Percentiles rank a stretch among this genome's conserved stretches.
Evolutionary conservation across 1,140 invertebrate genomes (phyloP).

Genomic region (Cyrtorhinus lividipennis): DNA sequence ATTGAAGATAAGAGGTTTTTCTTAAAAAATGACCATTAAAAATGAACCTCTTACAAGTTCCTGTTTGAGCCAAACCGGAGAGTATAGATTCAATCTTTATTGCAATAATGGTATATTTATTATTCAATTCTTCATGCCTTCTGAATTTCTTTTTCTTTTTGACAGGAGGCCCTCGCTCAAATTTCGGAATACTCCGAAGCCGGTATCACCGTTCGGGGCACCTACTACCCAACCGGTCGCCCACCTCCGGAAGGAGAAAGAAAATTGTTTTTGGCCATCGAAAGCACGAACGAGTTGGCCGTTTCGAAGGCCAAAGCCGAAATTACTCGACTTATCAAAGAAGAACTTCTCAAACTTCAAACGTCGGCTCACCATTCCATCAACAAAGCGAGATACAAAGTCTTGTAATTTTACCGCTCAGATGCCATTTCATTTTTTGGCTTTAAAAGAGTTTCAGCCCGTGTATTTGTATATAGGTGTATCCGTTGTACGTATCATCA

Average conservation of each 20-base stretch:
- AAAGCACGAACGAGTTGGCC: constrained; percentile 91
- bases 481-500: too few species aligned
- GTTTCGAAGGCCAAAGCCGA: constrained; percentile 97
- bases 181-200: constrained; percentile 99
- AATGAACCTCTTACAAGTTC: too few species aligned
- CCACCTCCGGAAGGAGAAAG: constrained; percentile 83
- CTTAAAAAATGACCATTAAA: too few species aligned
- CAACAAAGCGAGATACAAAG: constrained; percentile 90
- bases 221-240: constrained; percentile 84
- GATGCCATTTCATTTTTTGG: background rate
- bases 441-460: background rate
- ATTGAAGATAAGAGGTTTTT: too few species aligned
- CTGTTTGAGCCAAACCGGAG: too few species aligned
- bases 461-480: too few species aligned
- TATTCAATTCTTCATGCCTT: too few species aligned
- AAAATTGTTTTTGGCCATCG: constrained; percentile 96
- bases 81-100: too few species aligned
- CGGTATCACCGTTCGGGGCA: constrained; percentile 95
- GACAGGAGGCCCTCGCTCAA: constrained; percentile 92
- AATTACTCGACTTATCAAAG: constrained; percentile 94
- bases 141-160: too few species aligned
- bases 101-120: too few species aligned
- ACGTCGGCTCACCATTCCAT: constrained; percentile 70
- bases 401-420: constrained; percentile 49
- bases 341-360: constrained; percentile 88